Base-by-base conservation (phyloP, 2,113 vertebrate genomes). In the Herpailurus yagouaroundi region DNA sequence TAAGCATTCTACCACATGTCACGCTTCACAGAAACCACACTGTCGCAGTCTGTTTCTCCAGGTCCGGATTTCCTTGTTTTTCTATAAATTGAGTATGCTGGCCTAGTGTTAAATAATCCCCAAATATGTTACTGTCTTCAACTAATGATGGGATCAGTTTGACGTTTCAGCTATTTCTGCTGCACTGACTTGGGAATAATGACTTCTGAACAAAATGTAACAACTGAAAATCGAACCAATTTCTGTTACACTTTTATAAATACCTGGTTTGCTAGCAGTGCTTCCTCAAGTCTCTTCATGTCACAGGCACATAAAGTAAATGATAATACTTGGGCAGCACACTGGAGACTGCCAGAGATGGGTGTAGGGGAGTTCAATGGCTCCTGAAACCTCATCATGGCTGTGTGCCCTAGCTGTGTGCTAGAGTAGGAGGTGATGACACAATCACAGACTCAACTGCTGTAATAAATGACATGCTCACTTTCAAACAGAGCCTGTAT, bases 151-250 rank as follows among this genome's bases (percentile, higher is more conserved):
- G 73, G 33, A 45, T 38, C 23, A 8, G 23, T 27, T 66, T n/a
- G 50, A 57, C 38, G 4, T 45, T 80, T 50, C 15, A 27, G 41
- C 31, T 64, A 21, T 48, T 16, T 60, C 52, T 38, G 60, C 11
- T 63, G 31, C 57, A 19, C 13, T 95, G 7, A n/a, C 36, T 55
- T 73, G 64, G 36, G 73, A 69, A 89, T 7, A 76, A 92, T n/a
- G 14, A 96, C 45, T 66, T 89, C 50, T 71, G 63, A 92, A 90
- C 41, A 73, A 83, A 73, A 88, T 27, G 16, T 13, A 68, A 48
- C 0, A 8, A 50, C 36, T n/a, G 19, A 79, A 68, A 76, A 84
- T 36, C 33, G 63, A 66, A 69, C n/a, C 10, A 12, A 71, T n/a
- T 52, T 60, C 38, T 74, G 2, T 60, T 3, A 3, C 8, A 12